Conservation (phyloP, 2,113 vertebrate species). For the Glareola pratincola region DNA sequence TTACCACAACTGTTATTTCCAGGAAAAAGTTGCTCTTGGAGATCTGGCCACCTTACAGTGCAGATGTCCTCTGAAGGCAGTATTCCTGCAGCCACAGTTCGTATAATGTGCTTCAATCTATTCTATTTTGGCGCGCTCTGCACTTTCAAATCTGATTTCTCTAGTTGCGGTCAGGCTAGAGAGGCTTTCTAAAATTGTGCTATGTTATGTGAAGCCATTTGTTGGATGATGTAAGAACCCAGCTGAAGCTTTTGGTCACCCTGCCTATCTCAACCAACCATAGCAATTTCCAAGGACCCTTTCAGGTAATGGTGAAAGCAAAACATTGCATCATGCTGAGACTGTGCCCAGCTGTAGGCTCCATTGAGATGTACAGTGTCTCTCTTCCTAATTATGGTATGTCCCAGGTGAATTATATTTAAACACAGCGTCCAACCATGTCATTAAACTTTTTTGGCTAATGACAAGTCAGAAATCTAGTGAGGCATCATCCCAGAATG, state of each 20-base stretch:
- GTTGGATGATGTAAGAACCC: neutral
- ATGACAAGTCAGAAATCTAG: conserved; percentile 8
- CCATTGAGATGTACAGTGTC: neutral
- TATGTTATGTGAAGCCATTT: neutral
- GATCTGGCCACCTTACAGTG: neutral
- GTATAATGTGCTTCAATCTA: neutral
- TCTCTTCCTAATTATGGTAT: conserved; percentile 24
- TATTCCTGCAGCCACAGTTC: neutral
- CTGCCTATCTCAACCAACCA: neutral
- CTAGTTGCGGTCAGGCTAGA: neutral
- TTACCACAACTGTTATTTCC: neutral
- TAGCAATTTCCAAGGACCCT: neutral
- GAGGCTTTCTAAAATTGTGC: neutral
- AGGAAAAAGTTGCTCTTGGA: conserved; percentile 10
- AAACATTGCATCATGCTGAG: neutral
- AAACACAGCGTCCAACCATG: neutral
- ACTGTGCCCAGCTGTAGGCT: neutral
- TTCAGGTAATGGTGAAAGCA: conserved; percentile 7
- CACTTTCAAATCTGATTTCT: neutral
- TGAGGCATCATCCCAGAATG: neutral
- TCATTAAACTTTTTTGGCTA: conserved; percentile 20
- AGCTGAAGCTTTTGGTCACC: neutral
- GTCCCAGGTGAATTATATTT: conserved; percentile 3
- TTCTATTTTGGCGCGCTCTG: accelerated
- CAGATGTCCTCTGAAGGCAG: conserved; percentile 10